Percentiles rank a stretch among this genome's conserved stretches.
Conservation (phyloP, 2,888 invertebrate species). For the Acanthosepion esculentum region DNA sequence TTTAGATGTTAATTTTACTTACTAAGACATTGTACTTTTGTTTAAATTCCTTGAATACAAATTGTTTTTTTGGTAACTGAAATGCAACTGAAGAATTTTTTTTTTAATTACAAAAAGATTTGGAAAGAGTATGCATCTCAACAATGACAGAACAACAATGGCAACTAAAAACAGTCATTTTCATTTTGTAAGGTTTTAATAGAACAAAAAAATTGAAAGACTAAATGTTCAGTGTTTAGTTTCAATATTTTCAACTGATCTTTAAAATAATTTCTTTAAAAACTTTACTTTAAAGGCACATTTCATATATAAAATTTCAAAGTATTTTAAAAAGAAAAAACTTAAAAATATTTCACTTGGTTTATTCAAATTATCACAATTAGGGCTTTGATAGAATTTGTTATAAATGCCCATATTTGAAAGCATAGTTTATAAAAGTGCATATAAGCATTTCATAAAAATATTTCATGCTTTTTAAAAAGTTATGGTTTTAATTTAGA, state of each 20-base stretch:
- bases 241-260: background rate
- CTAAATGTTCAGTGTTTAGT: too few species aligned
- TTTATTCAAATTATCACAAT: too few species aligned
- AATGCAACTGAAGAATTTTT: background rate
- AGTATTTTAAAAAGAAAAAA: background rate
- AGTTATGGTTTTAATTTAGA: too few species aligned
- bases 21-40: background rate
- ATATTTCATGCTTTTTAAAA: too few species aligned
- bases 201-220: background rate
- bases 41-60: background rate
- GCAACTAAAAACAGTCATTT: background rate
- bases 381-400: too few species aligned
- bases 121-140: constrained; percentile 22
- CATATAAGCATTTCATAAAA: too few species aligned
- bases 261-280: background rate
- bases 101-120: background rate
- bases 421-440: too few species aligned
- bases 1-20: background rate
- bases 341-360: background rate
- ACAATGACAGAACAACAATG: constrained; percentile 12
- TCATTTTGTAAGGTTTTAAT: background rate
- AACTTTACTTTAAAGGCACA: background rate
- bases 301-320: background rate
- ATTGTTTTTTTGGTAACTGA: background rate
- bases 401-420: too few species aligned